Percentiles rank a stretch among this genome's conserved stretches.
Conservation (phyloP, 53 echinoderm and acorn worm genomes). For the Temnopleurus reevesii region DNA sequence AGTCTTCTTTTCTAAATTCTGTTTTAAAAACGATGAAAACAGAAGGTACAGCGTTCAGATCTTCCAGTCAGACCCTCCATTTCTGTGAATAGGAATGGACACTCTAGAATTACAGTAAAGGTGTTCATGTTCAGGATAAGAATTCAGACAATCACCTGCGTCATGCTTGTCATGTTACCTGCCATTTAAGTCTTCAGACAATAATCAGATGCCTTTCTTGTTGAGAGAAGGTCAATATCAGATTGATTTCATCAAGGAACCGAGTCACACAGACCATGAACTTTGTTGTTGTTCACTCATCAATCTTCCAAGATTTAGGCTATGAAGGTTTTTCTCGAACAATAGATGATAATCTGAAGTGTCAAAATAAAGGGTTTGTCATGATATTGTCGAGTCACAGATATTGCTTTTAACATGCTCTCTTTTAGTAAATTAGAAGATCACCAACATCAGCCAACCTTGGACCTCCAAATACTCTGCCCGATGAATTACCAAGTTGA, state of each 20-base stretch:
- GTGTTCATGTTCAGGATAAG: no score
- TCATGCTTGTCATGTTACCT: no score
- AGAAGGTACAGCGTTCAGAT: no score
- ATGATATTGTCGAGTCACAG: not conserved
- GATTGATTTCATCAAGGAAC: not conserved
- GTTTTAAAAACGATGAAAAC: no score
- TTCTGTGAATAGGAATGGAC: no score
- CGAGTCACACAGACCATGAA: constrained; percentile 14
- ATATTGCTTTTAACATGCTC: not conserved
- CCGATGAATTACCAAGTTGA: not conserved
- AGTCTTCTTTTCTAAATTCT: no score
- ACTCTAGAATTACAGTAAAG: no score
- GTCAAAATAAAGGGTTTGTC: not conserved
- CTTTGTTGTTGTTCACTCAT: not conserved
- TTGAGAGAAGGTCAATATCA: not conserved
- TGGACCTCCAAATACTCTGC: not conserved
- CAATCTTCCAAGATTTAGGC: not conserved
- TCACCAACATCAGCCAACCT: not conserved
- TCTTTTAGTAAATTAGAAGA: not conserved
- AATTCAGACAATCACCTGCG: no score
- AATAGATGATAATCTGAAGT: not conserved
- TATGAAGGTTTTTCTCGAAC: not conserved
- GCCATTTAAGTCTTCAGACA: not conserved
- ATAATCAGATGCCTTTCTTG: not conserved
- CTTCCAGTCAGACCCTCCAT: no score